A percentile compares a stretch with the other conserved stretches of the same genome.
Conservation (phyloP, 2,888 invertebrate species). For the Crepidodera aurea region DNA sequence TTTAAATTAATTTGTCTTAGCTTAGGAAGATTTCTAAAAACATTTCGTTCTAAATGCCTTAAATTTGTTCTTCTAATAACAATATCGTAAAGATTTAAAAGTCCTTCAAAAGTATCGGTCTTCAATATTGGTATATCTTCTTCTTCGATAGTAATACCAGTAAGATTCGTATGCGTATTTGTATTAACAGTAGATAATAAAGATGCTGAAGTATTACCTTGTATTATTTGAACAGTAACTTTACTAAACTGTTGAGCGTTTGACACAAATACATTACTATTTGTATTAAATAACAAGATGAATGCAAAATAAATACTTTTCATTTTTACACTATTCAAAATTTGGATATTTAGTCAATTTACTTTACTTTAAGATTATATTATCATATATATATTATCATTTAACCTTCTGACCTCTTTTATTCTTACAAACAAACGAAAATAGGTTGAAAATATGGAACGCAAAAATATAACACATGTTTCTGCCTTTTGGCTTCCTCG, state of each 20-base stretch:
- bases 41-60: constrained; percentile 33
- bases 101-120: constrained; percentile 38
- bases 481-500: too few relatives aligned
- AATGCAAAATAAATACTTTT: background rate
- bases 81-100: constrained; percentile 39
- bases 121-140: constrained; percentile 39
- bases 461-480: too few relatives aligned
- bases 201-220: constrained; percentile 20
- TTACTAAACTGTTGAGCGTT: constrained; percentile 16
- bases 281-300: background rate
- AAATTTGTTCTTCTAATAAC: constrained; percentile 34
- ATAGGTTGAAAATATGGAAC: too few relatives aligned
- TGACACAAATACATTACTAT: background rate
- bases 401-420: too few relatives aligned
- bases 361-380: too few relatives aligned
- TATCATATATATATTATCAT: too few relatives aligned
- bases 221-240: constrained; percentile 26
- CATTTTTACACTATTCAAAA: background rate
- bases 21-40: constrained; percentile 40
- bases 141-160: constrained; percentile 43
- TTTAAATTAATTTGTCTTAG: constrained; percentile 39
- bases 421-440: too few relatives aligned
- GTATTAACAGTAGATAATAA: constrained; percentile 33
- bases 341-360: too few relatives aligned
- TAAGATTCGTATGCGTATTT: constrained; percentile 32